Evolutionary conservation across 2,113 vertebrate genomes (phyloP).

Genomic region (Morone saxatilis): DNA sequence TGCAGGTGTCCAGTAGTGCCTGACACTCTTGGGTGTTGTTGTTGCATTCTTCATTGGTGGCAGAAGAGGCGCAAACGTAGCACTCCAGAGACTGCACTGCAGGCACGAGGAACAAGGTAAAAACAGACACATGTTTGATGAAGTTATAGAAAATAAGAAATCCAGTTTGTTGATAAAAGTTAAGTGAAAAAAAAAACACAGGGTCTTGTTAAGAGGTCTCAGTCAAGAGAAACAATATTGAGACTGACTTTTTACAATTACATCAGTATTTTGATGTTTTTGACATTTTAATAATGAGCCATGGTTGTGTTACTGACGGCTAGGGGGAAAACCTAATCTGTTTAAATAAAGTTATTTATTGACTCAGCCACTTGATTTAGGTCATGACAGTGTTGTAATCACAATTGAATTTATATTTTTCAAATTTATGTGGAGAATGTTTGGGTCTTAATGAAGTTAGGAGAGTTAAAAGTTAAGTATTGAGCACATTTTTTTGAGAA

Average conservation of each 20-base stretch:
- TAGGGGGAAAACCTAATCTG: neutral
- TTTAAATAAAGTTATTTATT: neutral
- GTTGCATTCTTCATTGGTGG: constrained; percentile 78
- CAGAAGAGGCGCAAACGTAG: constrained; percentile 68
- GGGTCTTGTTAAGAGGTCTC: neutral
- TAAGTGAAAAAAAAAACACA: too few relatives aligned
- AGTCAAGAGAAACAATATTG: neutral
- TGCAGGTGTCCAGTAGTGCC: constrained; percentile 75
- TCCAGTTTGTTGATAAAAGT: neutral
- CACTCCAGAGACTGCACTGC: constrained; percentile 70
- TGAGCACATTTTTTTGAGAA: neutral
- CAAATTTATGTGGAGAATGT: neutral
- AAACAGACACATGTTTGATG: neutral
- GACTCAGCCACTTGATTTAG: neutral
- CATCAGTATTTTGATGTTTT: neutral
- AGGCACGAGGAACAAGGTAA: neutral
- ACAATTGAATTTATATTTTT: neutral
- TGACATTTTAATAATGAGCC: neutral
- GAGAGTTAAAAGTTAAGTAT: neutral
- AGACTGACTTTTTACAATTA: neutral
- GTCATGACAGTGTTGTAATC: neutral
- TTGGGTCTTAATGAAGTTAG: neutral
- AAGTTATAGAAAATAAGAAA: neutral
- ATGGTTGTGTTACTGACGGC: neutral
- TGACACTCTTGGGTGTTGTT: constrained; percentile 53